Conservation (phyloP, 2,113 vertebrate species). For the Salvator merianae region DNA sequence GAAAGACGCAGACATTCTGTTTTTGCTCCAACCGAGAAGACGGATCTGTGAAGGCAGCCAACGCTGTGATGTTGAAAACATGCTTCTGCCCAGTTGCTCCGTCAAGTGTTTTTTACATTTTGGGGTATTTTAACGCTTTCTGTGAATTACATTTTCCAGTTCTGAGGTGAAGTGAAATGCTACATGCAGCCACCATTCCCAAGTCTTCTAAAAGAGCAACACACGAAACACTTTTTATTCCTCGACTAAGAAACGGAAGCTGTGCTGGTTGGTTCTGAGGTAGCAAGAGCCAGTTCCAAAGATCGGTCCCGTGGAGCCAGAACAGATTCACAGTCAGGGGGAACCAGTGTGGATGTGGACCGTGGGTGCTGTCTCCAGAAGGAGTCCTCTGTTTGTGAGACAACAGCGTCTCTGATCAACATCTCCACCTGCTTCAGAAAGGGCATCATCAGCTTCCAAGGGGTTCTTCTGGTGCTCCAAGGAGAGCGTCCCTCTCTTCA, state of each 20-base stretch:
- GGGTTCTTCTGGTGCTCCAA: not conserved
- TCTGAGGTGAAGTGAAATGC: not conserved
- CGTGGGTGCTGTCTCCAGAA: not conserved
- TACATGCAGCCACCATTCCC: too few species aligned
- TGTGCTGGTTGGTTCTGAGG: not conserved
- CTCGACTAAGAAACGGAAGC: not conserved
- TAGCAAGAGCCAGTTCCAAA: too few species aligned
- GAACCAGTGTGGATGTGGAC: not conserved
- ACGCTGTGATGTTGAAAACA: not conserved
- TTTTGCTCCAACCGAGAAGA: fast-evolving
- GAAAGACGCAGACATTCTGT: not conserved
- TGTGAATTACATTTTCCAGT: not conserved
- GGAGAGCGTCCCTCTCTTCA: constrained; percentile 63
- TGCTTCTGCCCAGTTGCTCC: too few species aligned
- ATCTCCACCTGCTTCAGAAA: fast-evolving
- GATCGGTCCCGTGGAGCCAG: not conserved
- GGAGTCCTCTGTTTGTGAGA: too few species aligned
- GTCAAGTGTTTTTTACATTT: not conserved
- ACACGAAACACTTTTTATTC: not conserved
- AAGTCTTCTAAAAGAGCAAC: fast-evolving
- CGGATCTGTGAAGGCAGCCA: not conserved
- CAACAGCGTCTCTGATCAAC: not conserved
- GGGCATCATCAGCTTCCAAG: constrained; percentile 51
- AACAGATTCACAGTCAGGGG: not conserved
- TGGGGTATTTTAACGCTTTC: too few species aligned